Evolutionary conservation across 2,888 invertebrate species (phyloP), one percentile per base, ranked within the genome.

Genomic region (Microdon myrmicae): DNA sequence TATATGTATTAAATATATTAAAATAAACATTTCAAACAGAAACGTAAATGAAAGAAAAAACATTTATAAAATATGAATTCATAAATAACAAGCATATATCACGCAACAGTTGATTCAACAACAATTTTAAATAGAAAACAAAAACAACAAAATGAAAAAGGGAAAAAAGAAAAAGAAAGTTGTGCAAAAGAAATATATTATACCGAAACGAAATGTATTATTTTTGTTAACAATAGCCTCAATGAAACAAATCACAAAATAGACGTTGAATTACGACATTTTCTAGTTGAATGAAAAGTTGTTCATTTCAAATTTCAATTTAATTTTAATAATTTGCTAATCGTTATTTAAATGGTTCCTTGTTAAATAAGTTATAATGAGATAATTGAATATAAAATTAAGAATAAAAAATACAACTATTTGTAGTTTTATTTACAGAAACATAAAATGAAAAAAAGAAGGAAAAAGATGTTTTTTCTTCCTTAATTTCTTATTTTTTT

Each of bases 141-240:
- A 25, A 39, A 20, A 35, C 39, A 68, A 51, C 37, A 69, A 68
- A 70, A 67, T 68, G 71, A 67, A 59, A 66, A 70, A 32, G 45
- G 25, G 37, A 67, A 45, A 16, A 16, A 25, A n/a, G 45, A 68
- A 67, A 60, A 61, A 61, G 38, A 32, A 45, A 59, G 48, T 14
- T 28, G 19, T 32, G 12, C 13, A 35, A 64, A 67, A 49, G 67
- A 49, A 41, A 66, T 56, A 66, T 61, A 64, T 55, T 53, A 64
- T 64, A 64, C 64, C 64, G 64, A 64, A 64, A 64, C 64, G 64
- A 64, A 64, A 61, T 61, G 64, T 58, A 67, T 68, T 69, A 68
- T 69, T 69, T 69, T 69, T 69, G 69, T 69, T 69, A 69, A 69
- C 69, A 69, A 69, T 69, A 69, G 69, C 69, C 69, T 69, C 68